Base-by-base conservation (phyloP, 2,888 invertebrate species). In the Patella ulyssiponensis region DNA sequence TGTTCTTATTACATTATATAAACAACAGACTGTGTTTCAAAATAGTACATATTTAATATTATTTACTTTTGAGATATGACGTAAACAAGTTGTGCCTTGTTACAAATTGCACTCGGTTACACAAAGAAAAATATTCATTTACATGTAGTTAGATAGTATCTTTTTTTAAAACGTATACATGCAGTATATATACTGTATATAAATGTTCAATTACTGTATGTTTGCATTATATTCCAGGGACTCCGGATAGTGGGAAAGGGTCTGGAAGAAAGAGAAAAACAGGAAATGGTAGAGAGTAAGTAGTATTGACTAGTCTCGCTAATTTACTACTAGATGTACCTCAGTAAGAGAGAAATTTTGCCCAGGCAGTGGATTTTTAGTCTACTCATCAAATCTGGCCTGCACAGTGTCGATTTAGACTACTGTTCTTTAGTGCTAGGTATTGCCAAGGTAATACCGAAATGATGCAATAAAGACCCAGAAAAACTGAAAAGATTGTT, bases 241-340 rank as follows among this genome's bases (percentile, higher is more conserved):
- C 87, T 52, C 86, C 86, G 71, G 86, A 86, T 79, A 86, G 86
- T 81, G 82, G 81, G 58, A 86, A 86, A 77, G 84, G 84, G 76
- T 76, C 80, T 17, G 44, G 44, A 44, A 81, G 85, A 71, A 88
- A 87, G 74, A 85, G 88, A 74, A 86, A 86, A 76, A 76, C 82
- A 58, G 86, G 44, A 44, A 44, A 44, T 9, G 44, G 85, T 53
- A 82, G 83, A 84, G 86, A 86, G 86, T 86, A 81, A 85, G 86
- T 84, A 76, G 12, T 20, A 7, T 15, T 20, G 9, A 44, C 44
- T 44, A 4, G 9, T 44, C 9, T 44, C 7, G 4, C 7, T 7
- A 44, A 44, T 44, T 7, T 44, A 44, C 44, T 44, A 44, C 44
- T 7, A 44, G 9, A 1, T 44, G 44, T 44, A 44, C 9, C 7